phyloP scores from a whole-genome alignment of 1,140 invertebrate genomes.

The Drosophila nebulosa region DNA sequence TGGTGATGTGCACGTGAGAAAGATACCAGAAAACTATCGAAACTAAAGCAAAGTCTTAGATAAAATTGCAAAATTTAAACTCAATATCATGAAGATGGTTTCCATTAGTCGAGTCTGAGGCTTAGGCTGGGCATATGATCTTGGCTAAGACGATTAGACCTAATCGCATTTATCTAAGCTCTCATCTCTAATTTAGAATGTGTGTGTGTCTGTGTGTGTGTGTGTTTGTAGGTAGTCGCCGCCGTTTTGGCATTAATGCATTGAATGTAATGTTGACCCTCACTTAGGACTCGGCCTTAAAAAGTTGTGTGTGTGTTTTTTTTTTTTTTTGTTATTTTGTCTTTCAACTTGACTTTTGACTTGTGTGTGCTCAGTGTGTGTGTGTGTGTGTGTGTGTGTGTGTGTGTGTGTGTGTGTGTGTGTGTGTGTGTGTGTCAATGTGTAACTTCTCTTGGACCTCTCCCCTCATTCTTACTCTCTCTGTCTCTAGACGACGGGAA shows the following conservation, averaged over 20 bases:
- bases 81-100: too few relatives aligned
- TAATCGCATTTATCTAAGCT: too few relatives aligned
- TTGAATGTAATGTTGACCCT: constrained; percentile 51
- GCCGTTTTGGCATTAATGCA: not conserved
- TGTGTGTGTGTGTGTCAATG: constrained; percentile 10
- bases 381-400: constrained; percentile 41
- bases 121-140: too few relatives aligned
- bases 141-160: not conserved
- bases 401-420: constrained; percentile 4
- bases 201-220: not conserved
- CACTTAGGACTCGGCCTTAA: constrained; percentile 34
- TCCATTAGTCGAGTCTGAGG: too few relatives aligned
- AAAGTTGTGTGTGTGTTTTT: not conserved
- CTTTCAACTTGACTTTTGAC: constrained; percentile 73
- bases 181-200: constrained; percentile 28
- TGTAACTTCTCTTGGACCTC: constrained; percentile 35
- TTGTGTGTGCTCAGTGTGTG: constrained; percentile 2
- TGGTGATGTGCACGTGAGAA: constrained; percentile 26
- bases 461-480: constrained; percentile 6
- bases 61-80: too few relatives aligned
- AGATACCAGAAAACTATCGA: not conserved
- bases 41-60: not conserved
- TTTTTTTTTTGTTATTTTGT: not conserved
- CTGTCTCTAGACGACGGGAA: too few relatives aligned
- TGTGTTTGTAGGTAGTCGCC: not conserved